Evolutionary conservation across 2,888 invertebrate species (phyloP).

Genomic region (Plebejus anna): DNA sequence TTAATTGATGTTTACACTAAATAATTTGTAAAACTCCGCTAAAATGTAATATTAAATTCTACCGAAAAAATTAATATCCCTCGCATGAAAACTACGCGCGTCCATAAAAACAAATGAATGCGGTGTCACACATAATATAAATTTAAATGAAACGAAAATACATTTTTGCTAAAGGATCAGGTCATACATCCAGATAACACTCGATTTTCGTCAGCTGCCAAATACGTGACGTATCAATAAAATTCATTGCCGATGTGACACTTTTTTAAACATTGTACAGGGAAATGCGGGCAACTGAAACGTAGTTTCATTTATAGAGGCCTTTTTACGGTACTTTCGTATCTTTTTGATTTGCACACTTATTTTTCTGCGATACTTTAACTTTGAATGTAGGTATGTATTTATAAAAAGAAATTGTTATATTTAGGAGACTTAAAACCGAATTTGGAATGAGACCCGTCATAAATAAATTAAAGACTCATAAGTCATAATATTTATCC

Average conservation of each 20-base stretch:
- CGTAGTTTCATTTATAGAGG: constrained; percentile 25
- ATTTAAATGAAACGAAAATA: constrained; percentile 26
- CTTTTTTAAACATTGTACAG: constrained; percentile 22
- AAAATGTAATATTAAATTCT: neutral
- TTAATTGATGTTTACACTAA: neutral
- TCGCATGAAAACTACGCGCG: neutral
- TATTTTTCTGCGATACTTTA: neutral
- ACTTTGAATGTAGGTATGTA: too few relatives aligned
- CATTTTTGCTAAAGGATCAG: constrained; percentile 31
- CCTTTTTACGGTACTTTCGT: neutral
- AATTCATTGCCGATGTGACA: constrained; percentile 33
- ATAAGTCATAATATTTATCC: too few relatives aligned
- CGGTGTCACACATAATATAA: constrained; percentile 24
- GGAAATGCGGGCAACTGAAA: constrained; percentile 26
- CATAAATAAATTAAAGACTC: too few relatives aligned
- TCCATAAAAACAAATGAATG: constrained; percentile 23
- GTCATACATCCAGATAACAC: constrained; percentile 34
- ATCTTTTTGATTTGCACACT: constrained; percentile 15
- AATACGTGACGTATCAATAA: constrained; percentile 35
- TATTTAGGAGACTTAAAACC: too few relatives aligned
- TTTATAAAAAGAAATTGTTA: too few relatives aligned
- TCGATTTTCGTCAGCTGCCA: constrained; percentile 36
- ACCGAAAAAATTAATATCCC: neutral
- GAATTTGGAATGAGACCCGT: too few relatives aligned
- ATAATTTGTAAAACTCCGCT: neutral